phyloP scores from a whole-genome alignment of 2,113 vertebrate genomes.

The Phodopus roborovskii region DNA sequence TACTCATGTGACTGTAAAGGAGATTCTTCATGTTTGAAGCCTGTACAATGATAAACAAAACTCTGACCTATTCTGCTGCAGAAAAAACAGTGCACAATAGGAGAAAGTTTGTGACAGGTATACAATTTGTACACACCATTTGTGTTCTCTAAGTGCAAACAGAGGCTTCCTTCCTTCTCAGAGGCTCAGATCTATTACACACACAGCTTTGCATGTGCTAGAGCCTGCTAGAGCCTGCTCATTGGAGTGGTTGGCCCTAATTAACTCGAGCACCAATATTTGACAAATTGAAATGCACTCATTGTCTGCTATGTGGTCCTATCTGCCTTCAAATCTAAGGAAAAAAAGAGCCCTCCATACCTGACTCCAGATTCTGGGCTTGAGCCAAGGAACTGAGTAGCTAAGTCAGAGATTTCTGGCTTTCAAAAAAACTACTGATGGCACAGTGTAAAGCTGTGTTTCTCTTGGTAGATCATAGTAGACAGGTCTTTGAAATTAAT shows the following conservation, averaged over 20 bases:
- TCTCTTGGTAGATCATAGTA: neutral
- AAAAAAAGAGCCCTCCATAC: neutral
- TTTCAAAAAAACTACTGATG: neutral
- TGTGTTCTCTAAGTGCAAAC: neutral
- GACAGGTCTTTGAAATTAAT: neutral
- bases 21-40: neutral
- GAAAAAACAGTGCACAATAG: neutral
- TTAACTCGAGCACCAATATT: neutral
- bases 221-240: neutral
- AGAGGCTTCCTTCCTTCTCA: neutral
- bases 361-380: neutral
- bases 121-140: neutral
- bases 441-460: neutral
- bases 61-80: neutral
- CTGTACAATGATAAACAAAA: neutral
- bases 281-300: neutral
- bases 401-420: slow-evolving; percentile 6
- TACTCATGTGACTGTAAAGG: neutral
- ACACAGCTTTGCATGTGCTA: neutral
- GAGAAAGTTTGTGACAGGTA: neutral
- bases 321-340: neutral
- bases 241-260: neutral
- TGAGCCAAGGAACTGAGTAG: neutral
- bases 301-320: neutral
- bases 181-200: neutral